Base-by-base conservation (phyloP, 2,797 vertebrate species). In the Tenualosa thibaudeaui region DNA sequence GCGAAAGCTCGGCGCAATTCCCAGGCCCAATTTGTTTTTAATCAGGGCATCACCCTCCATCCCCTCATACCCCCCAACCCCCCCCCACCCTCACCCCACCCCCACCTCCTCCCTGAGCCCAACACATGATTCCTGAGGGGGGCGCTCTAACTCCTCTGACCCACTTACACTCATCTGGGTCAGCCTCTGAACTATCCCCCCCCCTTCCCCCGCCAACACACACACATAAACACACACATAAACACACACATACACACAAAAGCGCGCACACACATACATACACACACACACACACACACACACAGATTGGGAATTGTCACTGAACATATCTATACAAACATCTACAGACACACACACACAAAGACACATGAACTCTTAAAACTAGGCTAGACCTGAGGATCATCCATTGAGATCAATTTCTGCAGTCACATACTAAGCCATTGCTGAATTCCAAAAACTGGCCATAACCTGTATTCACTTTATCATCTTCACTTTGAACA, bases 141-240 rank as follows among this genome's bases (percentile, higher is more conserved):
- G 91, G 92, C 86, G 90, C 90, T 89, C 89, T 86, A 89, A 91
- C 93, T 94, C 94, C 93, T 89, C 91, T 94, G 94, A 95, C 94
- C 94, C 95, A 95, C 89, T 95, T 95, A 91, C 91, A 71, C 90
- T 94, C 94, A 95, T 95, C 92, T 95, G 93, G 94, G 94, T 95
- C 94, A 96, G 91, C 26, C 83, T 58, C 54, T 82, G 84, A 87
- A 78, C 40, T 40, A 12, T 40, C 5, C 71, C 19, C 40, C 68
- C 68, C 31, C 1, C 68, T 24, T n/a, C n/a, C 58, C n/a, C 22
- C 7, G 1, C 19, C 17, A 22, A 19, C 56, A 58, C 56, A 22
- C 12, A 31, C 65, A 71, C 1, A 65, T 81, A 58, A 49, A 82
- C 83, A 85, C 84, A 84, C 85, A 43, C 46, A 60, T 78, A 51